Evolutionary conservation across 2,888 invertebrate species (phyloP).

Genomic region (Biston stratarius): DNA sequence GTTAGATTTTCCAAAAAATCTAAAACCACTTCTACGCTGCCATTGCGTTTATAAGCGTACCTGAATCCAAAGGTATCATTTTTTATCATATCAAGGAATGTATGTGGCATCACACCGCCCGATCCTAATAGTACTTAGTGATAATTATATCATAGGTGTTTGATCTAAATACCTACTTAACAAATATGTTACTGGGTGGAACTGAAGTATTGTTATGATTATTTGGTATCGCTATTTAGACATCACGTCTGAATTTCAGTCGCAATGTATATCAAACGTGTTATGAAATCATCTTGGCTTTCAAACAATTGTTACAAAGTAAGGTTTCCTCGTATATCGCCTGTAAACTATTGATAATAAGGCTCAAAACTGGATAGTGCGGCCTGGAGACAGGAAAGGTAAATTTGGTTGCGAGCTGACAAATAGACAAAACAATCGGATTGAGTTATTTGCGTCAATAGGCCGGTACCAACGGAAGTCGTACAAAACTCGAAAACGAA

Average conservation of each 20-base stretch:
- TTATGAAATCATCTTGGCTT: slow-evolving; percentile 45
- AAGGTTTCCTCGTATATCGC: neutral
- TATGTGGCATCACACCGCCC: no score
- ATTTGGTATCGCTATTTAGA: slow-evolving; percentile 19
- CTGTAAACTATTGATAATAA: neutral
- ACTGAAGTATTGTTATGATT: slow-evolving; percentile 16
- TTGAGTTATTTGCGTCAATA: slow-evolving; percentile 42
- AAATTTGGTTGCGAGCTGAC: slow-evolving; percentile 26
- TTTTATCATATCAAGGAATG: no score
- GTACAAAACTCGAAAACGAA: slow-evolving; percentile 1
- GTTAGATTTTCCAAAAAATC: no score
- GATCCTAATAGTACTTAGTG: no score
- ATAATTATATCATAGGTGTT: neutral
- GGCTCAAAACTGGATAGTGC: neutral
- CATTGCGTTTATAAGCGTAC: no score
- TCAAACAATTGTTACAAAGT: slow-evolving; percentile 23
- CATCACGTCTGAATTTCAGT: slow-evolving; percentile 39
- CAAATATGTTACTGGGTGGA: slow-evolving; percentile 2
- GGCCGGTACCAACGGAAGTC: slow-evolving; percentile 29
- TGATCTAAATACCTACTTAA: slow-evolving; percentile 3
- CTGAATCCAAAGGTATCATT: no score
- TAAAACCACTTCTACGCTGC: no score
- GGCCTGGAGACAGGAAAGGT: neutral
- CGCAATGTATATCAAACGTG: slow-evolving; percentile 36
- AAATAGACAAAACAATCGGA: slow-evolving; percentile 53